Base-by-base conservation (phyloP, 2,888 invertebrate genomes). In the Tenthredo mesomela region DNA sequence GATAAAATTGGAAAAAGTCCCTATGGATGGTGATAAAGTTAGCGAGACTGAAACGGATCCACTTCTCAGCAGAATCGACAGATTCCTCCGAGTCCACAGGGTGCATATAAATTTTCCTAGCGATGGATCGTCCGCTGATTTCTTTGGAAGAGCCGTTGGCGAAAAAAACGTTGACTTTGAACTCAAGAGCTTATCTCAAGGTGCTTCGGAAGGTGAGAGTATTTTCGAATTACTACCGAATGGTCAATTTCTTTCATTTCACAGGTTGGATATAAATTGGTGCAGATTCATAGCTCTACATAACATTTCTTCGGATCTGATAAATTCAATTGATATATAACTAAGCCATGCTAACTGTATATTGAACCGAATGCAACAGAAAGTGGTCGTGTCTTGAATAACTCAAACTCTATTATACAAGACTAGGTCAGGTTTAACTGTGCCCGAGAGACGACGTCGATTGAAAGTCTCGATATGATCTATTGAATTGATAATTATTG, bases 191-290 rank as follows among this genome's bases (percentile, higher is more conserved):
- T 86, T 93, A 58, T 89, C 90, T 6, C 86, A 87, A 0, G 93
- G 91, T 77, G 90, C 92, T 33, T 93, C 92, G 2, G 92, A 93
- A 91, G 92, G 93, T 93, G 80, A 90, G 88, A 86, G 6, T 70
- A n/a, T n/a, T n/a, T 78, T 25, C 10, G 54, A 25, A 37, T 58
- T 43, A 67, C 33, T 21, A 71, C 15, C 18, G 15, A 58, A 33
- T 6, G 2, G 10, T 15, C 4, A 37, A 7, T n/a, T 21, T 25
- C 21, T n/a, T 40, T 2, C 1, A 50, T 54, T 50, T 50, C 21
- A 47, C 4, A 12, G 25, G 12, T 47, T 5, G 47, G 21, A 73
- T 4, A 73, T 47, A 40, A 47, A 43, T 73, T 47, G 43, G 21
- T 15, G 5, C n/a, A 21, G 21, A 43, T 43, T 21, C 12, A 25